Evolutionary conservation across 2,113 vertebrate species (phyloP).

Genomic region (Periophthalmus modestus): DNA sequence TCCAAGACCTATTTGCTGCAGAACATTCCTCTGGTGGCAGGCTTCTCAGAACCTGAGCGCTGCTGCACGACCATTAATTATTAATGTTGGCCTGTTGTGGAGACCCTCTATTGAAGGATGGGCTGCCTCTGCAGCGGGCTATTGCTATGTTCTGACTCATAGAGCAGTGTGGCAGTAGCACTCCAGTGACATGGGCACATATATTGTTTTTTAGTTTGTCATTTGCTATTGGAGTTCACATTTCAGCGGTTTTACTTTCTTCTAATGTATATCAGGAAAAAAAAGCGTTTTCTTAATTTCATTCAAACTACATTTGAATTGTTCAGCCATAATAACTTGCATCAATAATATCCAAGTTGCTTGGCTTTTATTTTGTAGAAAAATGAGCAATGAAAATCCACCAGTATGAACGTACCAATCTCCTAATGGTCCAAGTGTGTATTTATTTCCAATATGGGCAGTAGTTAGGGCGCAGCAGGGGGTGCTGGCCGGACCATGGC

Average conservation of each 20-base stretch:
- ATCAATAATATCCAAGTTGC: too few relatives aligned
- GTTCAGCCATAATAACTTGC: background rate
- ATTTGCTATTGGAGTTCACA: background rate
- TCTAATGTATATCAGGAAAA: background rate
- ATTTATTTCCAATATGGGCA: slow-evolving; percentile 4
- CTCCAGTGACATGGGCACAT: background rate
- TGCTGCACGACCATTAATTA: slow-evolving; percentile 70
- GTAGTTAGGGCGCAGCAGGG: background rate
- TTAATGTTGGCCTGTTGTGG: slow-evolving; percentile 66
- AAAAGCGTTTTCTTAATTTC: background rate
- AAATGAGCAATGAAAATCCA: slow-evolving; percentile 38
- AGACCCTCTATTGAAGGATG: slow-evolving; percentile 68
- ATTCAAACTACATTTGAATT: background rate
- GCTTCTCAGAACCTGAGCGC: slow-evolving; percentile 43
- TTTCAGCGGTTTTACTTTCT: background rate
- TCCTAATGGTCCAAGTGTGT: background rate
- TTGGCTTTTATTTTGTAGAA: background rate
- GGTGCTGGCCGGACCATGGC: background rate
- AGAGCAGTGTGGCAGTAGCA: slow-evolving; percentile 51
- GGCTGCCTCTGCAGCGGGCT: slow-evolving; percentile 70
- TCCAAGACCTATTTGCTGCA: slow-evolving; percentile 61
- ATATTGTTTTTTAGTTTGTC: background rate
- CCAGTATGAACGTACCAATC: background rate
- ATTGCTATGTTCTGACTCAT: slow-evolving; percentile 69
- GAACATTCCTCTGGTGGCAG: slow-evolving; percentile 53